Evolutionary conservation across 2,113 vertebrate species (phyloP).

Genomic region (Lophotis ruficrista): DNA sequence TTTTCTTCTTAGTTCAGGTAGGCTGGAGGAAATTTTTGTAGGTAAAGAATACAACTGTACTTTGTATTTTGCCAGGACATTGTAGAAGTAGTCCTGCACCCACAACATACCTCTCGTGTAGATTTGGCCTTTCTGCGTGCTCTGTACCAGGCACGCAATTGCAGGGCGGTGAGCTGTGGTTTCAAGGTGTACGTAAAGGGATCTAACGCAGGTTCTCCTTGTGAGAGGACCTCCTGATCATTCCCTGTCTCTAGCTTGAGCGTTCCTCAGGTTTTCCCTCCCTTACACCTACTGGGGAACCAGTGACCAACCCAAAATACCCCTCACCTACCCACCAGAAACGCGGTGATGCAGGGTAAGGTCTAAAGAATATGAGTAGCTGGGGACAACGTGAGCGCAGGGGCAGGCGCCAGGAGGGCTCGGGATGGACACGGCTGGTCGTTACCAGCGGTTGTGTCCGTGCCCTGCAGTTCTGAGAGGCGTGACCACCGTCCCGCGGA

Average conservation of each 20-base stretch:
- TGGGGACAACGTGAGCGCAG: not conserved
- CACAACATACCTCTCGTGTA: not conserved
- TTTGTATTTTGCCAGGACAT: not conserved
- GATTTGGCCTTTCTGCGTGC: accelerated
- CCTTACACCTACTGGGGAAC: not conserved
- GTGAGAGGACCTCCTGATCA: not conserved
- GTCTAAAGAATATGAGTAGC: accelerated
- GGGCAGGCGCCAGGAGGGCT: accelerated
- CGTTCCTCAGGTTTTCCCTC: not conserved
- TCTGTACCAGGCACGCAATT: accelerated
- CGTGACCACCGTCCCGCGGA: too few relatives aligned
- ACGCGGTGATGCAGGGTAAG: accelerated
- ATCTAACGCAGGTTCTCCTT: accelerated
- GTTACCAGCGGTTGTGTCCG: accelerated
- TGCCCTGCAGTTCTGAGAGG: not conserved
- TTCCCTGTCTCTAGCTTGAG: not conserved
- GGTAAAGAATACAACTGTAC: not conserved
- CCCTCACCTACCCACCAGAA: not conserved
- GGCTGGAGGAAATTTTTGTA: not conserved
- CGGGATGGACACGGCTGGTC: accelerated
- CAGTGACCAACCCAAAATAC: accelerated
- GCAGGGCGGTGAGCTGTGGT: too few relatives aligned
- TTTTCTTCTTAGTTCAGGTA: too few relatives aligned
- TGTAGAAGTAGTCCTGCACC: not conserved
- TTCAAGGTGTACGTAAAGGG: accelerated